These are phyloP conservation scores for Panorpa germanica DNA, from an alignment of 2,888 invertebrate genomes.

Conservation along the genomic window DNA sequence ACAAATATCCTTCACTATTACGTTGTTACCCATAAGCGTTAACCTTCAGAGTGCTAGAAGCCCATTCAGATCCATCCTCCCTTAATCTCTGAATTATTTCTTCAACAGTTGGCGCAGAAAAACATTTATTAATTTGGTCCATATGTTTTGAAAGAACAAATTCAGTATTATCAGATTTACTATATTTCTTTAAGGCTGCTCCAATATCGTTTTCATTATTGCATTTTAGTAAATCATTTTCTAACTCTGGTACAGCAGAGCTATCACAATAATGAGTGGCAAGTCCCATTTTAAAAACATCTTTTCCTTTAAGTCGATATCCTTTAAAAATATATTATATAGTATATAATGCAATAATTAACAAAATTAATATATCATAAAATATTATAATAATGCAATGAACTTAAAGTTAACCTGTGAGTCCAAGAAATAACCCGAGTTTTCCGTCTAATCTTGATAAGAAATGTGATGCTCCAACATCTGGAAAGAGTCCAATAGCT, in stretches of 20 bases:
- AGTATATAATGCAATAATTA: too few species aligned
- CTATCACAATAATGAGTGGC: constrained; percentile 62
- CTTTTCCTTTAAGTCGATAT: constrained; percentile 42
- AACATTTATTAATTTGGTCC: constrained; percentile 60
- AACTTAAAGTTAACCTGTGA: too few species aligned
- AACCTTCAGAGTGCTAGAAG: constrained; percentile 42
- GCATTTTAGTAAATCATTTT: constrained; percentile 19
- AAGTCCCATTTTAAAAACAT: constrained; percentile 71
- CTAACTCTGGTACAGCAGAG: constrained; percentile 18
- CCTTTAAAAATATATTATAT: too few species aligned
- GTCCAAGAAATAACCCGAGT: constrained; percentile 74
- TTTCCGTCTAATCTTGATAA: constrained; percentile 69
- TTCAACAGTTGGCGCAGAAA: constrained; percentile 56
- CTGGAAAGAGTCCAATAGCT: constrained; percentile 91
- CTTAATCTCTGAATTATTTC: constrained; percentile 57
- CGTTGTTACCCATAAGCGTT: too few species aligned
- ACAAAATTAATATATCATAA: too few species aligned
- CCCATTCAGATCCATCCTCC: constrained; percentile 70
- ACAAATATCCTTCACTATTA: too few species aligned
- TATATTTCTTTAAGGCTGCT: constrained; percentile 39
- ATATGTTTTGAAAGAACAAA: constrained; percentile 49
- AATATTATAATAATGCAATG: too few species aligned
- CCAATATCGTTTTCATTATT: constrained; percentile 19
- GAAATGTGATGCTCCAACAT: constrained; percentile 90
- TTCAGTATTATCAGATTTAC: constrained; percentile 32